Evolutionary conservation across 2,113 vertebrate species (phyloP).

Genomic region (Octodon degus): DNA sequence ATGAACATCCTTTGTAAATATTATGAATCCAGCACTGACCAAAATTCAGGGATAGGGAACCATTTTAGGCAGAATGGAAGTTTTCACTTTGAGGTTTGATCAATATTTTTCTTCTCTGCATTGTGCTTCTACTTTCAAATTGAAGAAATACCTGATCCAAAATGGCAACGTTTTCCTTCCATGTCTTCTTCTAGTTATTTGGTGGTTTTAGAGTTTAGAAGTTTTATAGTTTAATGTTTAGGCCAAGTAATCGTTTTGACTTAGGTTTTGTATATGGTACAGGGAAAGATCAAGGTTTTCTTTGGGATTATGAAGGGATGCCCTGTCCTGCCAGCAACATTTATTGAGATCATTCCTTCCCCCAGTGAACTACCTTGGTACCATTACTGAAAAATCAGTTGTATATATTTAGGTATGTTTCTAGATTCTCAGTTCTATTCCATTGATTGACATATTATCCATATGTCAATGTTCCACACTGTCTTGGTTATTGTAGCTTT

Average conservation of each 20-base stretch:
- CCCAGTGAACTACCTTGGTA: background rate
- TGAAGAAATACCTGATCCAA: background rate
- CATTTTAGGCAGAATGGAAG: background rate
- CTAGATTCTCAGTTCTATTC: background rate
- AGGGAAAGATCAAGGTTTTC: background rate
- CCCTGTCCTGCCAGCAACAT: background rate
- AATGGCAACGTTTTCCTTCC: background rate
- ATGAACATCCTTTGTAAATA: background rate
- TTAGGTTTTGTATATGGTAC: background rate
- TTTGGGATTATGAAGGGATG: background rate
- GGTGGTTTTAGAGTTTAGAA: background rate
- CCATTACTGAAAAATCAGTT: constrained; percentile 1
- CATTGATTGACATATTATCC: background rate
- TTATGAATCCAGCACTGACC: background rate
- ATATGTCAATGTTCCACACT: background rate
- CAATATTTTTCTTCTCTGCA: background rate
- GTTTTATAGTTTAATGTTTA: constrained; percentile 43
- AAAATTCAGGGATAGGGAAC: background rate
- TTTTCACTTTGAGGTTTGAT: background rate
- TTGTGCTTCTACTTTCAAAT: constrained; percentile 8
- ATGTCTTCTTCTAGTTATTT: background rate
- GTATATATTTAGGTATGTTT: background rate
- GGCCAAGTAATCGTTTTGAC: background rate
- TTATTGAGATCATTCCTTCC: background rate
- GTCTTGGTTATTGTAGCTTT: background rate